A percentile compares a stretch with the other conserved stretches of the same genome.
Evolutionary conservation across 2,888 invertebrate genomes (phyloP).

Genomic region (Xestia rhomboidea): DNA sequence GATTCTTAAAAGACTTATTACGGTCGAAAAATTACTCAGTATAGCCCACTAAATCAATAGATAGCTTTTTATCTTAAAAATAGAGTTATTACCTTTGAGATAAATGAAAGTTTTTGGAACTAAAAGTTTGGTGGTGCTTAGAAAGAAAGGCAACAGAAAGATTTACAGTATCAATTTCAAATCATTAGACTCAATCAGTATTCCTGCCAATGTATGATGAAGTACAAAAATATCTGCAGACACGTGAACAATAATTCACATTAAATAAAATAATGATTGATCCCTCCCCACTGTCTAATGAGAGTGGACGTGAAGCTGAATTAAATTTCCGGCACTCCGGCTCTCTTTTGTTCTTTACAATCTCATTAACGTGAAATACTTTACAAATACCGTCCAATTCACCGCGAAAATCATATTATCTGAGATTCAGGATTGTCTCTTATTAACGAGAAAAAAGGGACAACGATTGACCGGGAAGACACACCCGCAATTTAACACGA

Average conservation of each 20-base stretch:
- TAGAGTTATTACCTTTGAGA: slow-evolving; percentile 70
- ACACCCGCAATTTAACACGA: slow-evolving; percentile 64
- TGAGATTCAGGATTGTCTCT: slow-evolving; percentile 71
- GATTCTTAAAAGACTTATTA: slow-evolving; percentile 66
- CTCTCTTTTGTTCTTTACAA: slow-evolving; percentile 84
- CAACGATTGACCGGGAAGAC: slow-evolving; percentile 66
- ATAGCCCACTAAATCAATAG: slow-evolving; percentile 71
- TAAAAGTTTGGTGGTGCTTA: slow-evolving; percentile 53
- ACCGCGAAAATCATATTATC: slow-evolving; percentile 80
- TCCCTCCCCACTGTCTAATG: slow-evolving; percentile 76
- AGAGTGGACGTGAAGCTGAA: slow-evolving; percentile 77
- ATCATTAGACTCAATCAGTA: neutral
- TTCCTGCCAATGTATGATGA: neutral
- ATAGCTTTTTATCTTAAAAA: slow-evolving; percentile 70
- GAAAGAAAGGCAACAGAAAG: slow-evolving; percentile 34
- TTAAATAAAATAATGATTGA: slow-evolving; percentile 77
- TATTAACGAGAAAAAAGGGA: slow-evolving; percentile 74
- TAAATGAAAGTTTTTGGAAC: slow-evolving; percentile 68
- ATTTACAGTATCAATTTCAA: slow-evolving; percentile 17
- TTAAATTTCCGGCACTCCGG: slow-evolving; percentile 80
- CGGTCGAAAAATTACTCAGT: slow-evolving; percentile 71
- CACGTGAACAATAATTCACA: slow-evolving; percentile 33
- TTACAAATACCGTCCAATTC: slow-evolving; percentile 78
- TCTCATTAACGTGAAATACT: slow-evolving; percentile 82
- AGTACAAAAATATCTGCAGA: neutral